These are phyloP conservation scores for Holacanthus passer DNA, from an alignment of 2,113 vertebrate genomes.

Conservation along the genomic window DNA sequence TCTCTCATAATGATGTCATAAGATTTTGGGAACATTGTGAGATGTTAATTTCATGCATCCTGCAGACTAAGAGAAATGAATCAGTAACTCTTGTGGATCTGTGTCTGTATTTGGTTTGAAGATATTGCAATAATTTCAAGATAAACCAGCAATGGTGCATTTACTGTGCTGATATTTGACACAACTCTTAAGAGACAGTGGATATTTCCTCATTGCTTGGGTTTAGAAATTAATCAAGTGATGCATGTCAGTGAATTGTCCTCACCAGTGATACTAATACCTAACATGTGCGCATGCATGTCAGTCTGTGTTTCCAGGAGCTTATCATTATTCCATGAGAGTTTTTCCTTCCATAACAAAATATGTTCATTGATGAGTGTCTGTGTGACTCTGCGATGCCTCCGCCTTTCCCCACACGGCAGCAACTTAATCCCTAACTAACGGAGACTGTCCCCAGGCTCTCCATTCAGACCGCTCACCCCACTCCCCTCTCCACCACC, in stretches of 20 bases:
- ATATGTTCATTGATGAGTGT: constrained; percentile 38
- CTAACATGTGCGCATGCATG: constrained; percentile 1
- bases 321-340: constrained; percentile 20
- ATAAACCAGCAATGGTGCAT: not conserved
- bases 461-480: constrained; percentile 44
- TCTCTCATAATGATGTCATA: not conserved
- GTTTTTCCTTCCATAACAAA: not conserved
- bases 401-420: constrained; percentile 63
- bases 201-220: not conserved
- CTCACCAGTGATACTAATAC: not conserved
- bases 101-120: not conserved
- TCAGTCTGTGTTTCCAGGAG: constrained; percentile 30
- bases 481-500: constrained; percentile 12
- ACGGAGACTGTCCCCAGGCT: constrained; percentile 58
- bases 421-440: constrained; percentile 72
- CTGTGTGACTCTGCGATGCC: constrained; percentile 67
- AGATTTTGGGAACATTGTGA: not conserved
- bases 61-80: not conserved
- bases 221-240: not conserved
- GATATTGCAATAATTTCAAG: not conserved
- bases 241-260: not conserved
- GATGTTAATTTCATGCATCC: not conserved
- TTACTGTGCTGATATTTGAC: not conserved
- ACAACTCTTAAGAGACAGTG: not conserved
- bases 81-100: no score